Percentiles rank a stretch among this genome's conserved stretches.
Conservation (phyloP, 2,113 vertebrate genomes). For the Microtus richardsoni region DNA sequence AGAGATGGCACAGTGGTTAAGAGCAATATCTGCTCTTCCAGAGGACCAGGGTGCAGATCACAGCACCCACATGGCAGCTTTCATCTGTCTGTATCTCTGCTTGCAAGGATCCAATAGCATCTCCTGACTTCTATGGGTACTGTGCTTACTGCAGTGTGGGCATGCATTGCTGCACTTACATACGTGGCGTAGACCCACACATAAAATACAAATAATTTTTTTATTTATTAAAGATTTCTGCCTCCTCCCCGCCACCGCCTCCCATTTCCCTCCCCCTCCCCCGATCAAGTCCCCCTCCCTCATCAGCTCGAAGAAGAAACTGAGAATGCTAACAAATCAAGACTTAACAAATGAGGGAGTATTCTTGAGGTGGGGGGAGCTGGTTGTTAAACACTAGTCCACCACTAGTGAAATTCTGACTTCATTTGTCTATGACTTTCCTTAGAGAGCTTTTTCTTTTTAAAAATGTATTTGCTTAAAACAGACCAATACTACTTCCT, state of each 20-base stretch:
- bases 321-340: background rate
- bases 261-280: too few species aligned
- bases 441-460: background rate
- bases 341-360: background rate
- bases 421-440: background rate
- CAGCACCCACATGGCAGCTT: background rate
- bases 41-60: background rate
- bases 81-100: background rate
- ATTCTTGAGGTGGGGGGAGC: background rate
- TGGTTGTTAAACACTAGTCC: background rate
- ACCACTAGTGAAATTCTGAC: background rate
- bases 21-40: background rate
- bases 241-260: too few species aligned
- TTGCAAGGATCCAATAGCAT: background rate
- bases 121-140: background rate
- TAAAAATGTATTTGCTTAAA: background rate
- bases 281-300: too few species aligned
- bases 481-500: background rate
- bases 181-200: background rate
- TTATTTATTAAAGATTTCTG: too few species aligned
- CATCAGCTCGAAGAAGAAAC: too few species aligned
- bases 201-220: background rate
- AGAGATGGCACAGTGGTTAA: background rate
- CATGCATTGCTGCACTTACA: background rate
- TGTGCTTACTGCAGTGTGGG: background rate